These are phyloP conservation scores for Holcopasites calliopsidis DNA, from an alignment of 1,140 invertebrate species.

Conservation along the genomic window DNA sequence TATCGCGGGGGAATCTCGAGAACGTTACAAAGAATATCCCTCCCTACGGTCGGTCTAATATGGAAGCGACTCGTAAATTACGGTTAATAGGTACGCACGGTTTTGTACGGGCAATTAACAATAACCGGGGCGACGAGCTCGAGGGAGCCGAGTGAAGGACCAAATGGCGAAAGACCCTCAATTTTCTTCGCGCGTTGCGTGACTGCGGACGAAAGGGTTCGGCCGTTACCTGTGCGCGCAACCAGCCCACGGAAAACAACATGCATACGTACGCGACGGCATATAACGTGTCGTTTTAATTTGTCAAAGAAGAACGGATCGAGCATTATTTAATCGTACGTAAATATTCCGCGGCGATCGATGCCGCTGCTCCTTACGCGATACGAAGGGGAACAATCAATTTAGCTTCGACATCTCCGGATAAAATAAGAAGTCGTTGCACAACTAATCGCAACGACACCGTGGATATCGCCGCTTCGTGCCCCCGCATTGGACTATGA, in stretches of 20 bases:
- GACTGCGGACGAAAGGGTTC: slow-evolving; percentile 16
- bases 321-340: slow-evolving; percentile 40
- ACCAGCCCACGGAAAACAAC: not conserved
- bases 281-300: too few species aligned
- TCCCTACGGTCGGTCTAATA: slow-evolving; percentile 16
- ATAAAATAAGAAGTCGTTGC: slow-evolving; percentile 9
- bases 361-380: slow-evolving; percentile 33
- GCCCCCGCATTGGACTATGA: not conserved
- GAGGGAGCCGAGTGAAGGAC: not conserved
- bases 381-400: slow-evolving; percentile 40
- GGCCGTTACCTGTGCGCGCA: slow-evolving; percentile 19
- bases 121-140: not conserved
- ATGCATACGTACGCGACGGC: not conserved
- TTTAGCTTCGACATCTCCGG: slow-evolving; percentile 24
- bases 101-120: slow-evolving; percentile 41
- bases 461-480: not conserved
- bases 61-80: slow-evolving; percentile 44
- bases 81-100: slow-evolving; percentile 34
- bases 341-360: slow-evolving; percentile 40
- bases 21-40: slow-evolving; percentile 11
- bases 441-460: too few species aligned
- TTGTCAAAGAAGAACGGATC: too few species aligned
- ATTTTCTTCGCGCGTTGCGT: slow-evolving; percentile 31
- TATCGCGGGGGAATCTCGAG: slow-evolving; percentile 25
- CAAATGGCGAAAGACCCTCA: slow-evolving; percentile 31